Conservation (phyloP, 1,140 invertebrate species). For the Heterodera schachtii region DNA sequence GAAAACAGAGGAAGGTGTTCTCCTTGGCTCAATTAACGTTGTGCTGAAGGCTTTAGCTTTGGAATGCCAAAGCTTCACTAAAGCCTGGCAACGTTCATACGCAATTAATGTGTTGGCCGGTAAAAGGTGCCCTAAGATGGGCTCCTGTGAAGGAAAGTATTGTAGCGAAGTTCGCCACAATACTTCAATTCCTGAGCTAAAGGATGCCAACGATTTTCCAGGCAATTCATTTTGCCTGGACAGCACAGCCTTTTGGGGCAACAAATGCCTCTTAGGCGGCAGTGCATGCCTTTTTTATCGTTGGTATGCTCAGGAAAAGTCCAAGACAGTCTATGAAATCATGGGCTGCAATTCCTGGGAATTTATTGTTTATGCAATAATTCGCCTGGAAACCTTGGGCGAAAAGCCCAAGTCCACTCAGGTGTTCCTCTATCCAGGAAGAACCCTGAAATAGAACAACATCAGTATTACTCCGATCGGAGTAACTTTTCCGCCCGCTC, state of each 20-base stretch:
- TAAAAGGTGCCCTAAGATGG: neutral
- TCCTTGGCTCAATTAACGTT: too few species aligned
- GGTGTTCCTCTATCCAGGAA: neutral
- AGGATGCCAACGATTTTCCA: neutral
- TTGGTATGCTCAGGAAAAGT: neutral
- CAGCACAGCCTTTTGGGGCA: conserved; percentile 9
- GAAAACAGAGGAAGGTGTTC: too few species aligned
- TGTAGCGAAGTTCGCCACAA: neutral
- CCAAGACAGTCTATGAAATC: neutral
- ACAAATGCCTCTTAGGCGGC: neutral
- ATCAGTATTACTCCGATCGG: neutral
- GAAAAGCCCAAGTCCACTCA: neutral
- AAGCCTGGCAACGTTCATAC: too few species aligned
- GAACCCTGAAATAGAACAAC: neutral
- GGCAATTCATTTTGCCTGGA: conserved; percentile 18
- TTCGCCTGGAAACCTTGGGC: neutral
- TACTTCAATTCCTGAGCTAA: neutral
- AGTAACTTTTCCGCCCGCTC: neutral
- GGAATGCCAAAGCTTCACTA: too few species aligned
- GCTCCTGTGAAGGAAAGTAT: neutral
- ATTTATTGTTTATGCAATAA: neutral
- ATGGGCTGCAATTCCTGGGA: neutral
- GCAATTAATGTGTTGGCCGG: too few species aligned
- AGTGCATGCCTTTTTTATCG: neutral
- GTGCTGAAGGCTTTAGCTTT: too few species aligned